phyloP scores from a whole-genome alignment of 2,113 vertebrate genomes.

The Polypterus bichir region DNA sequence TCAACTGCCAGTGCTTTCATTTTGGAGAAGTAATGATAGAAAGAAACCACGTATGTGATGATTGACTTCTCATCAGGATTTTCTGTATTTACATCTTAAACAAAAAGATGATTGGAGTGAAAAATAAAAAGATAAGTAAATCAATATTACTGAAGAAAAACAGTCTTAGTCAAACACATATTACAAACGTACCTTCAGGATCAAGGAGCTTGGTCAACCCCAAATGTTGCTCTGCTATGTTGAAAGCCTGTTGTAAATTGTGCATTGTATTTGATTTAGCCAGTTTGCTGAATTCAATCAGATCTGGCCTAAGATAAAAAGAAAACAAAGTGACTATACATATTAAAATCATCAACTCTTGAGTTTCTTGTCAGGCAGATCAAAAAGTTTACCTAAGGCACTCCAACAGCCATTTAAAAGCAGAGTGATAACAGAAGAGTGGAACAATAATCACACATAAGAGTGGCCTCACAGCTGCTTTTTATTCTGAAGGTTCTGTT shows the following conservation, averaged over 20 bases:
- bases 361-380: too few relatives aligned
- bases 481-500: too few relatives aligned
- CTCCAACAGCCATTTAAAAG: too few relatives aligned
- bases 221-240: conserved; percentile 73
- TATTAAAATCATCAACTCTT: too few relatives aligned
- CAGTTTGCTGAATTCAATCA: conserved; percentile 82
- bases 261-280: conserved; percentile 83
- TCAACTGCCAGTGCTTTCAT: conserved; percentile 95
- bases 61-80: conserved; percentile 93
- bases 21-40: conserved; percentile 97
- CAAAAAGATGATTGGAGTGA: too few relatives aligned
- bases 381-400: too few relatives aligned
- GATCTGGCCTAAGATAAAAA: conserved; percentile 57
- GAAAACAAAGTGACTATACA: neutral
- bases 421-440: too few relatives aligned
- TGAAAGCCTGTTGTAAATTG: conserved; percentile 89
- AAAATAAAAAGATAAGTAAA: too few relatives aligned
- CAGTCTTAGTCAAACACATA: neutral
- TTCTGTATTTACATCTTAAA: conserved; percentile 82
- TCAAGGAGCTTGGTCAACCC: conserved; percentile 85
- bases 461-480: too few relatives aligned
- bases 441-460: too few relatives aligned
- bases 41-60: conserved; percentile 90
- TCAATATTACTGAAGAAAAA: too few relatives aligned
- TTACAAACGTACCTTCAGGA: conserved; percentile 64